phyloP scores from a whole-genome alignment of 1,140 invertebrate genomes.

The Brachystomella parvula region DNA sequence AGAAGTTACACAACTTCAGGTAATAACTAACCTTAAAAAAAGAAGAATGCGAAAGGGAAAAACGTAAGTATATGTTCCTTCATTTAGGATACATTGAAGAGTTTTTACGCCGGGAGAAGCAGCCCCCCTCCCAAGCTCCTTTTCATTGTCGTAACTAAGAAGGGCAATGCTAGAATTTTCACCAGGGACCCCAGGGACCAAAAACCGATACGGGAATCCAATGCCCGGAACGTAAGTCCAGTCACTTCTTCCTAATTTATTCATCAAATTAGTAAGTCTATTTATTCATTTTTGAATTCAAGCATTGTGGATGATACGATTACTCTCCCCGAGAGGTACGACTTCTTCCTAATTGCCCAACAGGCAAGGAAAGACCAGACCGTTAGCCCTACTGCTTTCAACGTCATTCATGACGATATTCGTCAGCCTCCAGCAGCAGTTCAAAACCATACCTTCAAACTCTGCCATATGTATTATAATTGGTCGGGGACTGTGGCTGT shows the following conservation, averaged over 20 bases:
- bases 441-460: constrained; percentile 67
- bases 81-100: neutral
- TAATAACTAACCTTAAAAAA: no score
- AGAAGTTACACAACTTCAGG: constrained; percentile 41
- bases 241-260: no score
- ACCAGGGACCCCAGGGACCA: neutral
- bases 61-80: no score
- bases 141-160: constrained; percentile 52
- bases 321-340: constrained; percentile 64
- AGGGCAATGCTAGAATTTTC: constrained; percentile 51
- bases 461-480: constrained; percentile 77
- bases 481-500: constrained; percentile 55
- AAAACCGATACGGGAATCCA: constrained; percentile 48
- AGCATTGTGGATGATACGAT: constrained; percentile 51
- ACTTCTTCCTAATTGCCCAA: constrained; percentile 74
- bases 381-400: constrained; percentile 71
- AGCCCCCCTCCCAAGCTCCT: constrained; percentile 39
- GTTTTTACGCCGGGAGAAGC: neutral
- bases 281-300: no score
- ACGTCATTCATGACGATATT: constrained; percentile 58
- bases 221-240: constrained; percentile 51
- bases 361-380: constrained; percentile 62
- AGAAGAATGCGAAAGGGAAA: no score
- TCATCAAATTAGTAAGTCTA: no score
- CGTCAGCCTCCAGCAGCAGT: constrained; percentile 56